Percentiles rank a stretch among this genome's conserved stretches.
Evolutionary conservation across 2,113 vertebrate genomes (phyloP).

Genomic region (Brienomyrus brachyistius): DNA sequence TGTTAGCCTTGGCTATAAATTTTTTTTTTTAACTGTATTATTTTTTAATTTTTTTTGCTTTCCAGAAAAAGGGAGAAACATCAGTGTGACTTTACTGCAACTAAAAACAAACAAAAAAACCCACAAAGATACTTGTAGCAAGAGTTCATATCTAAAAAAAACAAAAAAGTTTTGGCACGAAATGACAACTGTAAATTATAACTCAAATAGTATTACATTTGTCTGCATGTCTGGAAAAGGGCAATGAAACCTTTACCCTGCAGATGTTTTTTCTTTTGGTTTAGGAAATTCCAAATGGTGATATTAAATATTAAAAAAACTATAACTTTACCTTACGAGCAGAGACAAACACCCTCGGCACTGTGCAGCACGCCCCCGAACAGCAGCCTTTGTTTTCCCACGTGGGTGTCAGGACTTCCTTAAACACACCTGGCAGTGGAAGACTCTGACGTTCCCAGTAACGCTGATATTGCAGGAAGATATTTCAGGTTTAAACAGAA

Average conservation of each 20-base stretch:
- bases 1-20: neutral
- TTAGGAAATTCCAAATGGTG: constrained; percentile 12
- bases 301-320: neutral
- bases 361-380: neutral
- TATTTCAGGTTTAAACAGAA: neutral
- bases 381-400: neutral
- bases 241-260: neutral
- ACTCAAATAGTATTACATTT: neutral
- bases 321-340: neutral
- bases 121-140: neutral
- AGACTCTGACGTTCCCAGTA: neutral
- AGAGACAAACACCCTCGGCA: neutral
- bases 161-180: neutral
- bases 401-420: neutral
- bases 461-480: neutral
- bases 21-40: neutral
- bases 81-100: neutral
- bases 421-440: neutral
- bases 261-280: neutral
- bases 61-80: neutral
- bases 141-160: constrained; percentile 3
- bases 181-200: neutral
- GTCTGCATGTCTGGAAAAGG: neutral
- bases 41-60: constrained; percentile 8
- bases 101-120: neutral